Percentiles rank a stretch among this genome's conserved stretches.
These are phyloP conservation scores for Piprites chloris DNA, from an alignment of 2,113 vertebrate species.

Conservation along the genomic window DNA sequence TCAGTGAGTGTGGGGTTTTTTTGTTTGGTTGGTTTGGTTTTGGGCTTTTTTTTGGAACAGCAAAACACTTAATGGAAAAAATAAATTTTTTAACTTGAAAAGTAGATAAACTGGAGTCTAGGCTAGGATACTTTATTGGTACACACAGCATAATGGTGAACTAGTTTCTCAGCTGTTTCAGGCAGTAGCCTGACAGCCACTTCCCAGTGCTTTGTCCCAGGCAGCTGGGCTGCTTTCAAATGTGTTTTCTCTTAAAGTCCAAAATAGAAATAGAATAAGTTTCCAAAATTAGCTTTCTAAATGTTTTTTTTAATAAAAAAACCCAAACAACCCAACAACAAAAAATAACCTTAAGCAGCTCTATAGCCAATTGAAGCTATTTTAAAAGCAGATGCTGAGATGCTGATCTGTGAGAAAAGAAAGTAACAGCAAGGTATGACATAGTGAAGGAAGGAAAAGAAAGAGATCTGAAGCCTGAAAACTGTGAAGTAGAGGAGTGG, in stretches of 20 bases:
- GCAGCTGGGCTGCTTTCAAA: slow-evolving; percentile 30
- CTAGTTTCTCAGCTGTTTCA: not conserved
- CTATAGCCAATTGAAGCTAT: not conserved
- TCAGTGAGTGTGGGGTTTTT: not conserved
- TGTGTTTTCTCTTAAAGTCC: slow-evolving; percentile 17
- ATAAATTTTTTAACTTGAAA: not conserved
- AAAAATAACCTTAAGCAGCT: slow-evolving; percentile 25
- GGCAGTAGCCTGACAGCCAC: not conserved
- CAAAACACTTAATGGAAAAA: not conserved
- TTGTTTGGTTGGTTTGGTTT: no score
- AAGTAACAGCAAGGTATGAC: not conserved
- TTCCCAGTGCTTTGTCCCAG: not conserved
- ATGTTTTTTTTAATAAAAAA: not conserved
- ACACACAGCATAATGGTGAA: not conserved
- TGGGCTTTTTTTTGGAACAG: not conserved
- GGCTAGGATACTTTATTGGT: not conserved
- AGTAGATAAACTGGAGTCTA: not conserved
- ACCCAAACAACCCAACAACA: slow-evolving; percentile 12
- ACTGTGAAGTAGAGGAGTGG: not conserved
- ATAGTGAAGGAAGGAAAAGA: not conserved
- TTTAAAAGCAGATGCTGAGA: slow-evolving; percentile 20
- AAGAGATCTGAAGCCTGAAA: not conserved
- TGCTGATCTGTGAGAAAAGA: slow-evolving; percentile 35
- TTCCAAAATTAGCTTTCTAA: slow-evolving; percentile 45
- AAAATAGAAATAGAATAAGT: slow-evolving; percentile 51